Evolutionary conservation across 2,113 vertebrate species (phyloP).

Genomic region (Sphyrna mokarran): DNA sequence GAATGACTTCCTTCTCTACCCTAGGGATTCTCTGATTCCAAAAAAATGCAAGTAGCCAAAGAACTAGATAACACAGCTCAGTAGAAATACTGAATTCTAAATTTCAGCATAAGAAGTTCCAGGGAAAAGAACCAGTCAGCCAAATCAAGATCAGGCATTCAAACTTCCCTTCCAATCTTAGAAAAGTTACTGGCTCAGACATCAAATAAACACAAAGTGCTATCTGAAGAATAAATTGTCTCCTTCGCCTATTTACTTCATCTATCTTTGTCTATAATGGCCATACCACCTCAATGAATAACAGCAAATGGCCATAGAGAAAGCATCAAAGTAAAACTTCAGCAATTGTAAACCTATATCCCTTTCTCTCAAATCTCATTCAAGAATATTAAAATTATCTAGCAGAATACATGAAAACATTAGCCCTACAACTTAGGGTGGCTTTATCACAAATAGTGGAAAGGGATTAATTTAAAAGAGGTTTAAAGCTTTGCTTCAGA

Average conservation of each 20-base stretch:
- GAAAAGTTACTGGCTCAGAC: neutral
- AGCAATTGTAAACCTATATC: neutral
- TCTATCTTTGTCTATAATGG: neutral
- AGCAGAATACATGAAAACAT: neutral
- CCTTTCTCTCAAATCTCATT: neutral
- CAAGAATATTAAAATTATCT: neutral
- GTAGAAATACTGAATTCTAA: neutral
- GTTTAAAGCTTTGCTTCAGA: no score
- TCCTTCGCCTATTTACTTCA: neutral
- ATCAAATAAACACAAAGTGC: neutral
- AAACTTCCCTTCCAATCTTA: neutral
- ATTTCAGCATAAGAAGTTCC: neutral
- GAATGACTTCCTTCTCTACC: no score
- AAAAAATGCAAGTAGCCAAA: neutral
- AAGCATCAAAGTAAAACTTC: neutral
- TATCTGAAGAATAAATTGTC: neutral
- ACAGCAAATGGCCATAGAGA: neutral
- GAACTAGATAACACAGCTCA: neutral
- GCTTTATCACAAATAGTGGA: no score
- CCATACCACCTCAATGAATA: neutral
- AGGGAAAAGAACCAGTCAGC: neutral
- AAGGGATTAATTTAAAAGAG: no score
- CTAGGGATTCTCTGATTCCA: no score
- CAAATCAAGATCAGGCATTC: neutral
- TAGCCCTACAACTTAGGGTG: no score